Percentiles rank a stretch among this genome's conserved stretches.
phyloP scores from a whole-genome alignment of 1,140 invertebrate genomes.

The Solenopsis fugax region DNA sequence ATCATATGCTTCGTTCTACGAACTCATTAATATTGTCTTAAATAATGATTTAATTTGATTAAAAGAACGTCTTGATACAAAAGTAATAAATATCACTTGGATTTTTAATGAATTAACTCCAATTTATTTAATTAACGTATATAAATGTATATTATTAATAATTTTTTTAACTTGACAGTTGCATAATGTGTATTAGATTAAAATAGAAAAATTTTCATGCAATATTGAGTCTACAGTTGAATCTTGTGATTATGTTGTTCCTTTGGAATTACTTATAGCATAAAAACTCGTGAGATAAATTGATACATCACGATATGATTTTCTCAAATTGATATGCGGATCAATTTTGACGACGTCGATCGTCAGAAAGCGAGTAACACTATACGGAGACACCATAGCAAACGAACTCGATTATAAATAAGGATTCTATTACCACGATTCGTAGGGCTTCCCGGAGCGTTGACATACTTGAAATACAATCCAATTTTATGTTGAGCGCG shows the following conservation, averaged over 20 bases:
- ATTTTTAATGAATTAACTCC: not conserved
- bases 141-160: not conserved
- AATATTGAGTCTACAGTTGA: no score
- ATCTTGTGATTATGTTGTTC: not conserved
- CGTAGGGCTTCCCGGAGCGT: conserved; percentile 76
- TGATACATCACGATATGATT: not conserved
- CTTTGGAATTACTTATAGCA: not conserved
- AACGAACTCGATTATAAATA: conserved; percentile 58
- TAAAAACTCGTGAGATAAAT: not conserved
- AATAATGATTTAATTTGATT: not conserved
- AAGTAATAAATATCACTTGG: not conserved
- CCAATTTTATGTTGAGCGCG: conserved; percentile 79
- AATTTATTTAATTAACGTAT: not conserved
- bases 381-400: conserved; percentile 60
- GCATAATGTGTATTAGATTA: no score
- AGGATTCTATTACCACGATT: conserved; percentile 75
- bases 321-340: not conserved
- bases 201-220: no score
- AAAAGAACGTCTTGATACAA: not conserved
- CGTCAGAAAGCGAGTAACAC: conserved; percentile 57
- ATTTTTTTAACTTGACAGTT: no score
- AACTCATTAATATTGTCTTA: not conserved
- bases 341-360: not conserved
- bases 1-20: not conserved
- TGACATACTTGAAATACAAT: conserved; percentile 82